Evolutionary conservation across 1,140 invertebrate genomes (phyloP).

Genomic region (Lepeophtheirus salmonis): DNA sequence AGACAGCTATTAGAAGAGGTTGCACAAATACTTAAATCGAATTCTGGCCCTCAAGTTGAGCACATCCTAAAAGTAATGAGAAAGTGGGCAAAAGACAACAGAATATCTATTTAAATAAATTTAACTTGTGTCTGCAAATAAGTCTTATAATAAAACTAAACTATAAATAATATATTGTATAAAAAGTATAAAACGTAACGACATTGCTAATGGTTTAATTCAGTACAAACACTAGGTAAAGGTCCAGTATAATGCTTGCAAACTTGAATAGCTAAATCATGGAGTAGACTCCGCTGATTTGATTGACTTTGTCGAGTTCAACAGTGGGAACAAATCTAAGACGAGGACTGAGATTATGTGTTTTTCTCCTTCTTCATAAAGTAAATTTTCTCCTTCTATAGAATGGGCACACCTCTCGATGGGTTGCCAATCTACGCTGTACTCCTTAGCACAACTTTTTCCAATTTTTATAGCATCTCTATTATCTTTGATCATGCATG

Average conservation of each 20-base stretch:
- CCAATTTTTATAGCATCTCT: slow-evolving; percentile 19
- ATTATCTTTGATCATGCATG: slow-evolving; percentile 20
- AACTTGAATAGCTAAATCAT: too few species aligned
- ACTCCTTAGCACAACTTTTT: slow-evolving; percentile 19
- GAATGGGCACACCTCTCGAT: slow-evolving; percentile 19
- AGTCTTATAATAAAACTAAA: too few species aligned
- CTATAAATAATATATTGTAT: too few species aligned
- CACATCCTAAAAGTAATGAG: slow-evolving; percentile 68
- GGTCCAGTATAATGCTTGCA: too few species aligned
- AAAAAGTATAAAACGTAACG: too few species aligned
- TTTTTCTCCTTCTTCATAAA: slow-evolving; percentile 18
- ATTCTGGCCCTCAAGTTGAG: slow-evolving; percentile 67
- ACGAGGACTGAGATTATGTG: slow-evolving; percentile 14
- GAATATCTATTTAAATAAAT: slow-evolving; percentile 28
- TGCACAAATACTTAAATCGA: slow-evolving; percentile 58
- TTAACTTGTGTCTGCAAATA: too few species aligned
- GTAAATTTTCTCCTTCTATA: slow-evolving; percentile 21
- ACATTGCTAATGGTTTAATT: too few species aligned
- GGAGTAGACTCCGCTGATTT: too few species aligned
- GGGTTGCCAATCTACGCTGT: slow-evolving; percentile 20
- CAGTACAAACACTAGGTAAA: too few species aligned
- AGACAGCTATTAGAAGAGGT: slow-evolving; percentile 57
- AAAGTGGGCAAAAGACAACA: slow-evolving; percentile 73
- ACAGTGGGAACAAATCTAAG: slow-evolving; percentile 20
- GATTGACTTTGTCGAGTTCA: too few species aligned